Base-by-base conservation (phyloP, 2,888 invertebrate genomes). In the Ptychoptera albimana region DNA sequence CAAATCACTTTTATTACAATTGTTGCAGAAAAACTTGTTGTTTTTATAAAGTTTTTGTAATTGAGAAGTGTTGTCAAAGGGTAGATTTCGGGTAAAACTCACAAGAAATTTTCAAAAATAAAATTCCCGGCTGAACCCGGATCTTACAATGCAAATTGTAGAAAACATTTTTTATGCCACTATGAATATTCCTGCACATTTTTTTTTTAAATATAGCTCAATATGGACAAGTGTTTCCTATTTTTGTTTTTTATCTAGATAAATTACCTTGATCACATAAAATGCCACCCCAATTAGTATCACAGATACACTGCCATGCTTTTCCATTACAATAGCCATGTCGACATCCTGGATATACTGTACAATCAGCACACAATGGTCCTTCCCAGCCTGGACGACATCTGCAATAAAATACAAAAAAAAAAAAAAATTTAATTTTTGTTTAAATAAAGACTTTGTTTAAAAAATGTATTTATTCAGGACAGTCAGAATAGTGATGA, bases 221-320 rank as follows among this genome's bases (percentile, higher is more conserved):
- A n/a, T n/a, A n/a, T n/a, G 9, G 9, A 40, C 11, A 16, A 39
- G 15, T 16, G 16, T n/a, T 23, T 16, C 3, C 15, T 39, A n/a
- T 15, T 39, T 7, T 16, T 15, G 5, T 13, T 31, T 9, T 12
- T 29, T 9, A 31, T 5, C 3, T 5, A 23, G 7, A 23, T 23
- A 30, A 53, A 58, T 57, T 67, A 81, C 81, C 82, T 79, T 93
- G 93, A 70, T 96, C 94, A 70, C 96, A 96, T 55, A 93, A 81
- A 53, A 94, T 87, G 52, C 96, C 96, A 54, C 94, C 96, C 96
- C 96, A 96, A 63, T 96, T 96, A 56, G 93, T 92, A 63, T 92
- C 83, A 69, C 96, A 96, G 57, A 88, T 87, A 71, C 96, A 97
- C 64, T 93, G 85, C 88, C 89, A 94, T 40, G 91, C 87, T 52